phyloP scores from a whole-genome alignment of 2,113 vertebrate genomes.

The Colinus virginianus region DNA sequence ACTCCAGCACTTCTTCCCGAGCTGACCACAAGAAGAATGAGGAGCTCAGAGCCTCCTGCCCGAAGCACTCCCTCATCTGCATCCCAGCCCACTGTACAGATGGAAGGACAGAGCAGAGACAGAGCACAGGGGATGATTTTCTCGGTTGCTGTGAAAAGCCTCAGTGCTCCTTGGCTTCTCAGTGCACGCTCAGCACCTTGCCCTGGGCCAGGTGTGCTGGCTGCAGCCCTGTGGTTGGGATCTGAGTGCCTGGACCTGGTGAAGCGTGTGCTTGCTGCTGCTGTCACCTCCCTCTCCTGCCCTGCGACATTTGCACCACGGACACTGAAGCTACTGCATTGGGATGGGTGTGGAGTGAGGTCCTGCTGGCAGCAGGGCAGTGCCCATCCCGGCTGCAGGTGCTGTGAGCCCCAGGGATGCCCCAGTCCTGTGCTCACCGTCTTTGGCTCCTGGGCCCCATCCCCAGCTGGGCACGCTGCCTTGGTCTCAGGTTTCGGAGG shows the following conservation, averaged over 20 bases:
- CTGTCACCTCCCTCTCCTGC: background rate
- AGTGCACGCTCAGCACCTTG: background rate
- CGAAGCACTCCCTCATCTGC: background rate
- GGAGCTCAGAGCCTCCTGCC: background rate
- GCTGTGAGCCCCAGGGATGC: background rate
- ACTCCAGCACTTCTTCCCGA: background rate
- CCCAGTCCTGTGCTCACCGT: background rate
- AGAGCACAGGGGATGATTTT: background rate
- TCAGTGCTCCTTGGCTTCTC: background rate
- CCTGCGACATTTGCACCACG: background rate
- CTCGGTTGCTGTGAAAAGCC: slow-evolving; percentile 15
- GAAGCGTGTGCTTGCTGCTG: background rate
- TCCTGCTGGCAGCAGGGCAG: background rate
- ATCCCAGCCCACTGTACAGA: background rate
- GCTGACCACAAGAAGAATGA: background rate
- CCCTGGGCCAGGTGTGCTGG: background rate
- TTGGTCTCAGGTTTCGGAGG: background rate
- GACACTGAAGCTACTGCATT: background rate
- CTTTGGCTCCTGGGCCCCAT: background rate
- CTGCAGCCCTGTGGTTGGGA: accelerated
- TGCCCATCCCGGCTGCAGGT: background rate
- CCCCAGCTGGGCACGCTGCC: background rate
- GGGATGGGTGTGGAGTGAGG: background rate
- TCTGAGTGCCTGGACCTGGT: background rate
- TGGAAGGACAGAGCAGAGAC: background rate